Conservation (phyloP, 2,797 vertebrate genomes). For the Jordanella pulchra region DNA sequence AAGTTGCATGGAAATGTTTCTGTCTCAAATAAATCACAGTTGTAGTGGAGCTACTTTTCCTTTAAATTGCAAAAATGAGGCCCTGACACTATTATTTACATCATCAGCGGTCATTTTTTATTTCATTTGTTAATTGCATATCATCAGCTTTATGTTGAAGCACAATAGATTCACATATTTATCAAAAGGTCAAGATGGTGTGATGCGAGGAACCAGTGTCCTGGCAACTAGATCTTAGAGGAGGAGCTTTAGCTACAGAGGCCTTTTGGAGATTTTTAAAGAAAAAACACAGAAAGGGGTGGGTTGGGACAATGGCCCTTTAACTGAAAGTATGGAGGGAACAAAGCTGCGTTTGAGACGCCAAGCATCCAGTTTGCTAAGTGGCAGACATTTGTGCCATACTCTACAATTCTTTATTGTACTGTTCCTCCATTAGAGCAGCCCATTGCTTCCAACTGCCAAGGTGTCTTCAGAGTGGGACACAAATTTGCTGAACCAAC, state of each 20-base stretch:
- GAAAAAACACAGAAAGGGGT: conserved; percentile 41
- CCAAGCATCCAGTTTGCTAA: conserved; percentile 67
- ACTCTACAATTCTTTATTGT: conserved; percentile 76
- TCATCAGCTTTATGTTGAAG: neutral
- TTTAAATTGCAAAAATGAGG: neutral
- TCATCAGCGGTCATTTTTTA: no score
- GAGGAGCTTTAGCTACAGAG: conserved; percentile 49
- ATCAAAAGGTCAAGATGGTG: conserved; percentile 22
- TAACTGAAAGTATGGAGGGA: conserved; percentile 42
- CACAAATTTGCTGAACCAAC: conserved; percentile 49
- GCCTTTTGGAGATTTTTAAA: conserved; percentile 61
- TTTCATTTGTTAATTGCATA: neutral
- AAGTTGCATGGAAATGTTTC: neutral
- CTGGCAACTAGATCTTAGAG: conserved; percentile 37
- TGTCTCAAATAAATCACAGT: neutral
- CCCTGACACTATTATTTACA: no score
- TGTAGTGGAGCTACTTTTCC: neutral
- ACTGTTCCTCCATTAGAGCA: conserved; percentile 55
- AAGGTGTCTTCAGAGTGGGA: conserved; percentile 52
- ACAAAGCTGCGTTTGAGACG: conserved; percentile 75
- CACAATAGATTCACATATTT: neutral
- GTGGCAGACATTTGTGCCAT: conserved; percentile 62
- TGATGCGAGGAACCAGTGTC: conserved; percentile 49
- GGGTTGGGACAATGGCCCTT: conserved; percentile 73
- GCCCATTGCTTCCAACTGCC: conserved; percentile 37